These are phyloP conservation scores for Delichon dasypus DNA, from an alignment of 2,797 vertebrate genomes.

Conservation along the genomic window DNA sequence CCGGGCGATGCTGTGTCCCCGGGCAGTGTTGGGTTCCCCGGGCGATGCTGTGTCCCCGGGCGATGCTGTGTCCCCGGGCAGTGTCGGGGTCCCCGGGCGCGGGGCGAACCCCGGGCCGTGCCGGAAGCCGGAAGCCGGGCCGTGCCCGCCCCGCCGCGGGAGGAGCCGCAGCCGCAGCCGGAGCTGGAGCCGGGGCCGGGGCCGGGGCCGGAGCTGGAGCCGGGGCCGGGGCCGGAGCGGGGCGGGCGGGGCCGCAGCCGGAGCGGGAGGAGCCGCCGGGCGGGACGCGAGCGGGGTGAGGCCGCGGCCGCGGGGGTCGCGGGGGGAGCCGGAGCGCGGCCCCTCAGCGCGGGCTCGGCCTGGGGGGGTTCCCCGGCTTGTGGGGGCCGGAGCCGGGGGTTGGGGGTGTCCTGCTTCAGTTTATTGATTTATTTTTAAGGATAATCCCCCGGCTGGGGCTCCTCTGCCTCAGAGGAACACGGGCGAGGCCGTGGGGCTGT, in stretches of 20 bases:
- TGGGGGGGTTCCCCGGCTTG: background rate
- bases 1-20: too few relatives aligned
- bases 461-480: accelerated
- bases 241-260: background rate
- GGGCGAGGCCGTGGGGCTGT: background rate
- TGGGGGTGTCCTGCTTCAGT: too few relatives aligned
- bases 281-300: background rate
- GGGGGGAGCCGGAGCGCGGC: background rate
- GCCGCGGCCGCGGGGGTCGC: background rate
- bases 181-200: background rate
- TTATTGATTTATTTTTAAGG: background rate
- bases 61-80: too few relatives aligned
- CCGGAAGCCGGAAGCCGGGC: background rate
- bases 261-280: background rate
- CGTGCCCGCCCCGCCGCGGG: background rate
- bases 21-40: too few relatives aligned
- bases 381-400: background rate
- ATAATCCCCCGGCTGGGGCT: background rate
- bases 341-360: background rate
- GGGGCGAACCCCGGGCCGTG: background rate
- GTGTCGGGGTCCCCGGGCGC: too few relatives aligned
- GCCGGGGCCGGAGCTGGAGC: background rate
- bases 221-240: background rate
- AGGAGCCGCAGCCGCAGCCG: background rate
- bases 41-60: too few relatives aligned